Base-by-base conservation (phyloP, 2,888 invertebrate species). In the Agrotis clavis region DNA sequence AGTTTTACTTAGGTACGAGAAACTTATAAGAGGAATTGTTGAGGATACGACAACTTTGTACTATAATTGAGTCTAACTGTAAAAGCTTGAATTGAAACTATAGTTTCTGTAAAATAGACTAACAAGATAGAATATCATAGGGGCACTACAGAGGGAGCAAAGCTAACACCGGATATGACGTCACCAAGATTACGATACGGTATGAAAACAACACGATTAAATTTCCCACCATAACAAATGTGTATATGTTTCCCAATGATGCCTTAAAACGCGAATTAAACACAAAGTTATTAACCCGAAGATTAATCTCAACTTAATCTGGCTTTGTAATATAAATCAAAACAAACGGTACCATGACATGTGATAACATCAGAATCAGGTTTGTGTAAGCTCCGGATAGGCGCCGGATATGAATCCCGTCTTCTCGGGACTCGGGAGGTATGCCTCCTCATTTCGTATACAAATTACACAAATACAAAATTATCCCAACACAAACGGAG, bases 401-500 rank as follows among this genome's bases (percentile, higher is more conserved):
- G 88, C 90, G 87, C 92, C 94, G 94, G 93, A 94, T 93, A 94
- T 93, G 93, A 93, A 92, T 88, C 92, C 91, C 91, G 88, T 88
- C 91, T 89, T 88, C 90, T 90, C 90, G 90, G 92, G 90, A 91
- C 90, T 90, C 90, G 90, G 92, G 90, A 91, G 91, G 91, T 89
- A 89, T 90, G 90, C 91, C 92, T 93, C 89, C 94, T 95, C 94
- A 95, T 96, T 95, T 93, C 93, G 90, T 93, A 95, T 94, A 96
- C 96, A 96, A 96, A 96, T 95, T 96, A 96, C 92, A 95, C 94
- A 95, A 95, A 95, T 95, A 95, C 95, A 93, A 96, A 96, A 96
- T 96, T 94, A 96, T 96, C 94, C 94, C 92, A 94, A 94, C 94
- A 94, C 95, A 96, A 96, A 96, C 95, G 95, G 93, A 96, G 96